Evolutionary conservation across 2,888 invertebrate species (phyloP), one percentile per base, ranked within the genome.

Genomic region (Melieria crassipennis): DNA sequence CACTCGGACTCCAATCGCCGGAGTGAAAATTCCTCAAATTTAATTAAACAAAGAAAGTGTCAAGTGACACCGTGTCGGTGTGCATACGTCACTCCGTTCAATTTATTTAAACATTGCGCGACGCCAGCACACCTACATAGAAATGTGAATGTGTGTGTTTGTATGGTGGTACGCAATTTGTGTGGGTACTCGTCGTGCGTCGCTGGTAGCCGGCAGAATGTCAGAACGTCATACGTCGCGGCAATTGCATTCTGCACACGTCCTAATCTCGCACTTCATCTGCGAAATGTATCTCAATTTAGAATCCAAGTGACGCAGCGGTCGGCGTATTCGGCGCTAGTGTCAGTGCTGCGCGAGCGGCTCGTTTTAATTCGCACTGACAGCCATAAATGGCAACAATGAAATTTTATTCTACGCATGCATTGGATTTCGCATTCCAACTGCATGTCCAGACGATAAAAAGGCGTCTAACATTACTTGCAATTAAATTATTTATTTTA

Each of bases 381-480:
- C 62, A 69, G 45, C 42, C 58, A 43, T 61, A 60, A 67, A 61
- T 67, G 60, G 61, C 60, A 67, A 52, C 30, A 60, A 58, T 67
- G 67, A 67, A 47, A 67, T 61, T 67, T 52, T 67, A 67, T 67
- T 67, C 67, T 52, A 67, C 52, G 60, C 67, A 52, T 67, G 67
- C 58, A 65, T 71, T 60, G 50, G 62, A 71, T 70, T 76, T 73
- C 47, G 60, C 71, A 75, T 75, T 75, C 73, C 73, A 60, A 66
- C 62, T 62, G 73, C 73, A 75, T 75, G 30, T 42, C 16, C 60
- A 67, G 67, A 67, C 67, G 67, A 45, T 60, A 16, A 50, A 60
- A 52, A 55, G 30, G 3, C 30, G 30, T 30, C 30, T 30, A 30
- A 30, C 30, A 30, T 30, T 30, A 30, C 30, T 30, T 30, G 30